Base-by-base conservation (phyloP, 2,113 vertebrate genomes). In the Malurus alboscapulatus region DNA sequence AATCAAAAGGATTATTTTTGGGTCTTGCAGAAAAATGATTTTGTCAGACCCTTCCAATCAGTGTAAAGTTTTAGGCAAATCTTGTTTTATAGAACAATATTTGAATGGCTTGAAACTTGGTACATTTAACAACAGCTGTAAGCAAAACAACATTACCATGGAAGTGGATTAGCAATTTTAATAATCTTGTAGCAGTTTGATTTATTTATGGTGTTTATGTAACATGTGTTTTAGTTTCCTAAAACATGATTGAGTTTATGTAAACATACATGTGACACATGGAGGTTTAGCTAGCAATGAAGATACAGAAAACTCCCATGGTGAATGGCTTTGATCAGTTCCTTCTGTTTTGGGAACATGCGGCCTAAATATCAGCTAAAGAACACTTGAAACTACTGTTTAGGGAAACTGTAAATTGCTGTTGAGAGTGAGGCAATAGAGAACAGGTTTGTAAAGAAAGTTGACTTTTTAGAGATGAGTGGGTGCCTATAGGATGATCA, bases 221-320 rank as follows among this genome's bases (percentile, higher is more conserved):
- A 65, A 14, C 1, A 1, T 24, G 14, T 57, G 13, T 40, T 5
- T 16, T 16, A n/a, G 36, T 67, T 71, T 25, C 17, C 18, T 74
- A 59, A 74, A 84, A 29, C 27, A 17, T 27, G 14, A n/a, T 3
- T 27, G 50, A 74, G 20, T 68, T 84, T 73, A 19, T 65, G 30
- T 36, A 38, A 62, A 71, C 4, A 2, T 48, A 17, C 1, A 0
- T 53, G 40, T 50, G 59, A 42, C 22, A 38, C 4, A 1, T 22
- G 53, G 44, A 67, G 20, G 34, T 54, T 59, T 32, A 24, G 73
- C 40, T 58, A 45, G 47, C 32, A 62, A 1, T 42, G 42, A 45
- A 72, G 30, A 30, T 15, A 48, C 3, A 30, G 21, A 36, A 61
- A 10, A 80, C 58, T 65, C 50, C 75, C 27, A 2, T 10, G 32